Evolutionary conservation across 2,113 vertebrate species (phyloP).

Genomic region (Sphyrna mokarran): DNA sequence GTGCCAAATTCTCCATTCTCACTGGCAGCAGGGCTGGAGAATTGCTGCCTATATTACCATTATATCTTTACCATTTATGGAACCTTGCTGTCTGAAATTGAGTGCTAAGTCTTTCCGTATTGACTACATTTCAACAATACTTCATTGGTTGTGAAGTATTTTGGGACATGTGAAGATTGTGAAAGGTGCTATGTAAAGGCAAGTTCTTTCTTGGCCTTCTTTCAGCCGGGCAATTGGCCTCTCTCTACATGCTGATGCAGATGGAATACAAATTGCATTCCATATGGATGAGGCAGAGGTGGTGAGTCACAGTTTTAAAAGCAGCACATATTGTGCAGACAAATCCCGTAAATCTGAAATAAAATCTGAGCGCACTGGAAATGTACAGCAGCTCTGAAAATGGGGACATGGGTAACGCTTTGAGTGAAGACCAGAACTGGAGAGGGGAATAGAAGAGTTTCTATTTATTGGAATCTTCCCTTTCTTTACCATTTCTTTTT

Average conservation of each 20-base stretch:
- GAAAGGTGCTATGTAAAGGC: not conserved
- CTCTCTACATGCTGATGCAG: not conserved
- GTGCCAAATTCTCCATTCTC: no score
- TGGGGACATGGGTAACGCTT: not conserved
- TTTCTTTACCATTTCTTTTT: not conserved
- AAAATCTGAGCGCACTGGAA: not conserved
- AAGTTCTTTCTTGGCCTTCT: not conserved
- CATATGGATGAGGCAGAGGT: not conserved
- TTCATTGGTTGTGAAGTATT: not conserved
- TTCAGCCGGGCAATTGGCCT: not conserved
- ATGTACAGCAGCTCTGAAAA: not conserved
- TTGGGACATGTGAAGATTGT: not conserved
- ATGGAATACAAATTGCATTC: slow-evolving; percentile 22
- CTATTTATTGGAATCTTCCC: no score
- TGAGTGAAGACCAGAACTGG: not conserved
- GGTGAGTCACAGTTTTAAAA: slow-evolving; percentile 23
- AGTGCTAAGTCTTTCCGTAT: not conserved
- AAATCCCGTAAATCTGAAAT: slow-evolving; percentile 26
- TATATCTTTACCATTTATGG: no score
- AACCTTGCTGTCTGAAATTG: not conserved
- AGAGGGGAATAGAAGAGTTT: no score
- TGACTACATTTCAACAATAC: not conserved
- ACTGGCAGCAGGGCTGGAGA: no score
- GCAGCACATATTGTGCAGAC: slow-evolving; percentile 26
- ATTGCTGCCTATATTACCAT: not conserved